Conservation (phyloP, 2,888 invertebrate genomes). For the Pandemis heparana region DNA sequence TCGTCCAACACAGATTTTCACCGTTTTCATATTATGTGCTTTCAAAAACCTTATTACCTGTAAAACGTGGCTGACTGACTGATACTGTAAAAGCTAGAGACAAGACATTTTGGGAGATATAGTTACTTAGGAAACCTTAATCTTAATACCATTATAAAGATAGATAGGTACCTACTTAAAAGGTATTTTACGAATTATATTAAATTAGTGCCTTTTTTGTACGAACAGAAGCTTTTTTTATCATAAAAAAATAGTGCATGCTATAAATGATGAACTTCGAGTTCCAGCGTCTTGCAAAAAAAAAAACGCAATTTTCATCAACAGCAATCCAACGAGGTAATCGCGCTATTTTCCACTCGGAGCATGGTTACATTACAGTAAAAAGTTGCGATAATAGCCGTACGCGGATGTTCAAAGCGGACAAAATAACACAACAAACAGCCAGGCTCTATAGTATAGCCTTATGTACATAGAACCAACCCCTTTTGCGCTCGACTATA, state of each 20-base stretch:
- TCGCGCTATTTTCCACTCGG: conserved; percentile 25
- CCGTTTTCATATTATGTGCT: no score
- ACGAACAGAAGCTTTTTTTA: neutral
- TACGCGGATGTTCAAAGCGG: conserved; percentile 79
- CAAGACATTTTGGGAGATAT: no score
- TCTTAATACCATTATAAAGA: no score
- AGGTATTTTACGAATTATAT: no score
- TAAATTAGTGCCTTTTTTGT: no score
- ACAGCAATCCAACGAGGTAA: neutral
- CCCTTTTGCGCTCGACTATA: conserved; percentile 34
- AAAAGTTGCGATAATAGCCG: conserved; percentile 77
- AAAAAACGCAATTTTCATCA: neutral
- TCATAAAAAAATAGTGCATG: neutral
- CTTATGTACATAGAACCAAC: conserved; percentile 53
- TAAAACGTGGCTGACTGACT: no score
- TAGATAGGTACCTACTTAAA: no score
- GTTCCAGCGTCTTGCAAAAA: neutral
- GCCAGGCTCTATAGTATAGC: conserved; percentile 69
- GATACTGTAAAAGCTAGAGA: no score
- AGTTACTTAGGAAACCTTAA: no score
- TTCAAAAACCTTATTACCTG: no score
- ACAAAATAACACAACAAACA: conserved; percentile 82
- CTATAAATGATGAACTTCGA: neutral
- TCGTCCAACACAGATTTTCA: no score
- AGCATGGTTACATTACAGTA: conserved; percentile 63